Conservation (phyloP, 30 jellyfish, hydroid and myxozoan species). For the Rhopilema esculentum region DNA sequence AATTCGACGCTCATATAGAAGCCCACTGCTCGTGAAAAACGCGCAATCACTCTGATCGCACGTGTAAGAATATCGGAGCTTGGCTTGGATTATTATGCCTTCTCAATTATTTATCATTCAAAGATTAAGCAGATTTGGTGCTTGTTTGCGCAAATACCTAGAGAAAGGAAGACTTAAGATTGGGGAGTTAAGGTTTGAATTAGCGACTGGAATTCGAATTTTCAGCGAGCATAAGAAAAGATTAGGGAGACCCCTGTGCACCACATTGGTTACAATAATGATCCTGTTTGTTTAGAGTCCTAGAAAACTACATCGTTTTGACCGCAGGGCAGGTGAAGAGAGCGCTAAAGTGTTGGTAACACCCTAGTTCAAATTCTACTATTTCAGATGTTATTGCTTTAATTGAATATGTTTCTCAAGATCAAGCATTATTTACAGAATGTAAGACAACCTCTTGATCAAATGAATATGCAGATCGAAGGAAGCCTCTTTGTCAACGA, state of each 20-base stretch:
- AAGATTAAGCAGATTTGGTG: neutral
- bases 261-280: neutral
- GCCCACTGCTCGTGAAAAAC: neutral
- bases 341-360: neutral
- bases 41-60: neutral
- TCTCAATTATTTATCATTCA: neutral
- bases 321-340: neutral
- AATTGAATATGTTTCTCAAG: neutral
- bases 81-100: neutral
- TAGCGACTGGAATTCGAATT: neutral
- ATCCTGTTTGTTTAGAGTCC: neutral
- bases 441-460: no score
- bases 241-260: neutral
- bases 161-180: neutral
- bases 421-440: no score
- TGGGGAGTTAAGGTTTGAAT: neutral
- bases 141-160: neutral
- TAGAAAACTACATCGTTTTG: neutral
- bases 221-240: neutral
- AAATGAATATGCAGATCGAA: no score
- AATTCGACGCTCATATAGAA: neutral
- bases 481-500: no score
- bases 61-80: neutral
- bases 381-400: neutral
- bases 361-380: neutral